These are phyloP conservation scores for Taenaris catops DNA, from an alignment of 2,888 invertebrate genomes.

Conservation along the genomic window DNA sequence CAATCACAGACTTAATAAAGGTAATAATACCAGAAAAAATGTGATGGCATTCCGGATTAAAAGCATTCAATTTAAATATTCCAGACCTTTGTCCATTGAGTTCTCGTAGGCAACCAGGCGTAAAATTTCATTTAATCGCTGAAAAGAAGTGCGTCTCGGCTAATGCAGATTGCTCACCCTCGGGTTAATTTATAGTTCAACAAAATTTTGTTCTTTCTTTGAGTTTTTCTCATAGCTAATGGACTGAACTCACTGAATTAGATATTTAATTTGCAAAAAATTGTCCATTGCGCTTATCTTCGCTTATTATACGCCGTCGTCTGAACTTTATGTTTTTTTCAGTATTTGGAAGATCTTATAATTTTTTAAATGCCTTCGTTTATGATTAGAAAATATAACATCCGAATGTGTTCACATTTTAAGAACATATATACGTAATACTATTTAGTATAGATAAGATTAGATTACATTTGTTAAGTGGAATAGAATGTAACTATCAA, in stretches of 20 bases:
- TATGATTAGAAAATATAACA: too few relatives aligned
- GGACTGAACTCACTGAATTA: constrained; percentile 40
- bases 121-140: constrained; percentile 76
- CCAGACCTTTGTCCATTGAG: constrained; percentile 69
- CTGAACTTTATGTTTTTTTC: too few relatives aligned
- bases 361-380: too few relatives aligned
- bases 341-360: too few relatives aligned
- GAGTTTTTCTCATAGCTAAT: constrained; percentile 48
- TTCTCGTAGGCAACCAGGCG: constrained; percentile 64
- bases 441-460: too few relatives aligned
- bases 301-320: too few relatives aligned
- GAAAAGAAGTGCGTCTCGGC: constrained; percentile 70
- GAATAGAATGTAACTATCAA: too few relatives aligned
- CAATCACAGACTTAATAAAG: constrained; percentile 20
- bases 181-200: constrained; percentile 72
- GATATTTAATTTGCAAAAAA: constrained; percentile 36
- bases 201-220: constrained; percentile 72
- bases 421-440: too few relatives aligned
- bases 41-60: constrained; percentile 44
- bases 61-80: constrained; percentile 68
- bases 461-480: too few relatives aligned
- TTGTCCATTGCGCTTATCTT: too few relatives aligned
- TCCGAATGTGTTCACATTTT: too few relatives aligned
- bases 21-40: constrained; percentile 18
- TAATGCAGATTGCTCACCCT: constrained; percentile 69